Percentiles rank a stretch among this genome's conserved stretches.
phyloP scores from a whole-genome alignment of 2,113 vertebrate species.

The Labeo catla region DNA sequence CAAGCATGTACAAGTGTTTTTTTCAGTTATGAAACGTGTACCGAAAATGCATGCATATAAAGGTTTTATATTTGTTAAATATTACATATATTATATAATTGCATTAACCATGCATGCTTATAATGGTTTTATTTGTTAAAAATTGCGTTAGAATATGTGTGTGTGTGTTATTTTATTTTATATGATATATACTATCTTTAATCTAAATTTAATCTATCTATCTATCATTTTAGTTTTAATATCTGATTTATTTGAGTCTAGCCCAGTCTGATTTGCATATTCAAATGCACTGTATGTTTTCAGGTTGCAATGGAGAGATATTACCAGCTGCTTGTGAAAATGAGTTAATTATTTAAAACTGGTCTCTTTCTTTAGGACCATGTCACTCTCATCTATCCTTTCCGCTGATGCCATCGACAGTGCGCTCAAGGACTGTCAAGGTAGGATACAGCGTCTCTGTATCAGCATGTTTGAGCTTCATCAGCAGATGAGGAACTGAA shows the following conservation, averaged over 20 bases:
- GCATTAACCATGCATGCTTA: background rate
- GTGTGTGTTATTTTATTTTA: too few species aligned
- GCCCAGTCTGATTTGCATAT: background rate
- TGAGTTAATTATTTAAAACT: conserved; percentile 69
- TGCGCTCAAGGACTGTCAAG: conserved; percentile 97
- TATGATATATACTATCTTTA: too few species aligned
- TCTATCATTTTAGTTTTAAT: too few species aligned
- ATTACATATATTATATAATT: background rate
- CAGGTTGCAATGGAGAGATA: background rate
- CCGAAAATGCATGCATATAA: background rate
- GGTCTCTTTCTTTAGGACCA: conserved; percentile 78
- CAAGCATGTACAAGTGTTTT: background rate
- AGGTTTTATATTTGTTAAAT: background rate
- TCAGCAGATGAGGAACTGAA: conserved; percentile 23
- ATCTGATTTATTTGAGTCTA: background rate
- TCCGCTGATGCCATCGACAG: conserved; percentile 89
- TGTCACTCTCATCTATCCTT: conserved; percentile 92
- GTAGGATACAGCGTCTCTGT: conserved; percentile 74
- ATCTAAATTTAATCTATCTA: too few species aligned
- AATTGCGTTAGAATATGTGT: background rate
- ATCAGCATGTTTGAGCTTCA: conserved; percentile 60
- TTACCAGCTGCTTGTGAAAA: conserved; percentile 25
- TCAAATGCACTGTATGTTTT: background rate
- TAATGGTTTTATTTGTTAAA: background rate
- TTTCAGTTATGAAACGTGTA: too few species aligned